Evolutionary conservation across 2,113 vertebrate species (phyloP).

Genomic region (Zosterops pallidus): DNA sequence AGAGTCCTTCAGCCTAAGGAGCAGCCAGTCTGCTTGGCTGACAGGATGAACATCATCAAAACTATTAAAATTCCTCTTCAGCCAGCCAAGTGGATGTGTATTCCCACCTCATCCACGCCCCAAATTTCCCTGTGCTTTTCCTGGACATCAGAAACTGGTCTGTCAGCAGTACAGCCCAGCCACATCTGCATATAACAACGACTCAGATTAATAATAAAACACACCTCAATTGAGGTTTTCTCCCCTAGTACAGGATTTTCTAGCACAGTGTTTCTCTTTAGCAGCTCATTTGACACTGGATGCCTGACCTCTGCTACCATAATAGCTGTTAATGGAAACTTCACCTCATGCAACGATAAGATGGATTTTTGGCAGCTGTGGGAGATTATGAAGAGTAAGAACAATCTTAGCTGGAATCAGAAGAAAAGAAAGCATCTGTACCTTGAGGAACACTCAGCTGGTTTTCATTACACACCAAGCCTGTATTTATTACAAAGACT

Average conservation of each 20-base stretch:
- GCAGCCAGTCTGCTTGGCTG: neutral
- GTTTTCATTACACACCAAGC: constrained; percentile 85
- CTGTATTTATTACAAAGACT: constrained; percentile 81
- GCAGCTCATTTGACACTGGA: constrained; percentile 72
- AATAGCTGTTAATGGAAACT: constrained; percentile 88
- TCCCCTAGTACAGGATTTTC: neutral
- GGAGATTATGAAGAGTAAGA: constrained; percentile 86
- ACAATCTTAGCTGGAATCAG: constrained; percentile 84
- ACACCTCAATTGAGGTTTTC: constrained; percentile 32
- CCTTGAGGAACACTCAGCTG: constrained; percentile 85
- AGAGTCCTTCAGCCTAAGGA: neutral
- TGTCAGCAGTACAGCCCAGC: neutral
- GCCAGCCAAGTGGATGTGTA: neutral
- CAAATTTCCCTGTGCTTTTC: neutral
- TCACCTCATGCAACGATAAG: constrained; percentile 90
- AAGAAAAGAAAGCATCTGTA: constrained; percentile 83
- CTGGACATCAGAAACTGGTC: neutral
- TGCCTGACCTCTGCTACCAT: constrained; percentile 76
- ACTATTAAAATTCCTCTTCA: neutral
- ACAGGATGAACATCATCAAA: neutral
- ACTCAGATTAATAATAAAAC: constrained; percentile 16
- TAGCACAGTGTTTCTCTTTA: constrained; percentile 66
- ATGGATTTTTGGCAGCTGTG: constrained; percentile 85
- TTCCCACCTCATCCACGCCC: neutral
- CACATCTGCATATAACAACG: neutral